Evolutionary conservation across 2,888 invertebrate genomes (phyloP).

Genomic region (Mimas tiliae): DNA sequence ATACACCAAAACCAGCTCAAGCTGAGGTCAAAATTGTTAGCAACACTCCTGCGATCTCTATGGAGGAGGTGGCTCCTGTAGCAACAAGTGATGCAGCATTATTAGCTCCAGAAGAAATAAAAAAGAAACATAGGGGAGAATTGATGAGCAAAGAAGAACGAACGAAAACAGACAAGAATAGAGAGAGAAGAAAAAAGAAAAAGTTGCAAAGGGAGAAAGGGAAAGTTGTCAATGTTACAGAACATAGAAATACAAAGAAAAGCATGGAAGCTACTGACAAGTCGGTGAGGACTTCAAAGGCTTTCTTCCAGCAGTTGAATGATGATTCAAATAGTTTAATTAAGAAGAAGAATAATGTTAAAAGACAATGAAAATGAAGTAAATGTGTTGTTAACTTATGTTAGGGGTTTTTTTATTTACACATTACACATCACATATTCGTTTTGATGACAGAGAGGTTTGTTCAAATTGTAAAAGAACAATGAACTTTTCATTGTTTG

Average conservation of each 20-base stretch:
- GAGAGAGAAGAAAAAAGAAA: conserved; percentile 95
- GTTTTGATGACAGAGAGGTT: too few species aligned
- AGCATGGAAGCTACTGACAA: conserved; percentile 85
- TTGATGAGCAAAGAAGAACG: conserved; percentile 91
- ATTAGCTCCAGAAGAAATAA: conserved; percentile 96
- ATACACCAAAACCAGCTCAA: conserved; percentile 93
- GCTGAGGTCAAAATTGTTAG: conserved; percentile 96
- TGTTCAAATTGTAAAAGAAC: too few species aligned
- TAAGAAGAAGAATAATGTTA: conserved; percentile 63
- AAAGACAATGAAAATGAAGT: conserved; percentile 59
- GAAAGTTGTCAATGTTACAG: conserved; percentile 67
- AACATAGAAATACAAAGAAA: conserved; percentile 84
- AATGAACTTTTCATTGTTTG: too few species aligned
- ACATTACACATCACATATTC: too few species aligned
- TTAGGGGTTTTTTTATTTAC: conserved; percentile 22
- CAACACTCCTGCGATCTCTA: conserved; percentile 94
- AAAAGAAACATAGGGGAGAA: conserved; percentile 84
- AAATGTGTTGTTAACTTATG: conserved; percentile 39
- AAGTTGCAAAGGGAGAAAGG: conserved; percentile 86
- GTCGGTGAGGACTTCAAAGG: conserved; percentile 87
- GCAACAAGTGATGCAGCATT: conserved; percentile 93
- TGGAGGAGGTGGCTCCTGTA: conserved; percentile 98
- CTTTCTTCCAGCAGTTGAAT: conserved; percentile 94
- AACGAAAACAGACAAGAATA: conserved; percentile 93
- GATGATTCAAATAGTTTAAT: conserved; percentile 85